Conservation (phyloP, 2,888 invertebrate genomes). For the Himalopsyche tibetana region DNA sequence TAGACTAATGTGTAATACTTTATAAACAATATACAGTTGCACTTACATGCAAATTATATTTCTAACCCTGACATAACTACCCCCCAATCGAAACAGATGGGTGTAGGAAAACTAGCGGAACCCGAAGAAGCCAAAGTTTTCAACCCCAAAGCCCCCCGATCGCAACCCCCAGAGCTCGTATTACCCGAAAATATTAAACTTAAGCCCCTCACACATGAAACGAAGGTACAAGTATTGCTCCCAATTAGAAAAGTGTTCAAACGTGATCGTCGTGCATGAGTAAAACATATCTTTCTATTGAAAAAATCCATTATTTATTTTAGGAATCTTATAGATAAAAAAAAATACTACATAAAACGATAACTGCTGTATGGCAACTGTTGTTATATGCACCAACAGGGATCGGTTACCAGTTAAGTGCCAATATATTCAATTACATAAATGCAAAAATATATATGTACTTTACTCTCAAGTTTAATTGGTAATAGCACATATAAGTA, state of each 20-base stretch:
- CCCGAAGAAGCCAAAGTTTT: slow-evolving; percentile 41
- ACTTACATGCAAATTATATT: neutral
- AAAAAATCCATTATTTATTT: neutral
- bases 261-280: slow-evolving; percentile 28
- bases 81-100: slow-evolving; percentile 6
- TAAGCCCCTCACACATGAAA: neutral
- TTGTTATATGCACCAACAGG: too few relatives aligned
- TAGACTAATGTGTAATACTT: too few relatives aligned
- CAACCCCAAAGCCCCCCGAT: slow-evolving; percentile 51
- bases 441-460: too few relatives aligned
- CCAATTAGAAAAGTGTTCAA: neutral
- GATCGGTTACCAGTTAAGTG: too few relatives aligned
- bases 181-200: slow-evolving; percentile 3
- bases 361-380: too few relatives aligned
- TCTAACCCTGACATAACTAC: slow-evolving; percentile 36
- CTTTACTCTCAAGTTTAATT: too few relatives aligned
- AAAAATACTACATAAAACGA: too few relatives aligned
- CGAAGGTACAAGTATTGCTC: neutral
- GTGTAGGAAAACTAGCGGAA: slow-evolving; percentile 29
- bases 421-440: too few relatives aligned
- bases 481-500: too few relatives aligned
- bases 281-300: neutral
- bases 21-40: neutral
- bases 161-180: slow-evolving; percentile 43
- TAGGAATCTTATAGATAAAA: too few relatives aligned